phyloP scores from a whole-genome alignment of 2,888 invertebrate species.

The Euplagia quadripunctaria region DNA sequence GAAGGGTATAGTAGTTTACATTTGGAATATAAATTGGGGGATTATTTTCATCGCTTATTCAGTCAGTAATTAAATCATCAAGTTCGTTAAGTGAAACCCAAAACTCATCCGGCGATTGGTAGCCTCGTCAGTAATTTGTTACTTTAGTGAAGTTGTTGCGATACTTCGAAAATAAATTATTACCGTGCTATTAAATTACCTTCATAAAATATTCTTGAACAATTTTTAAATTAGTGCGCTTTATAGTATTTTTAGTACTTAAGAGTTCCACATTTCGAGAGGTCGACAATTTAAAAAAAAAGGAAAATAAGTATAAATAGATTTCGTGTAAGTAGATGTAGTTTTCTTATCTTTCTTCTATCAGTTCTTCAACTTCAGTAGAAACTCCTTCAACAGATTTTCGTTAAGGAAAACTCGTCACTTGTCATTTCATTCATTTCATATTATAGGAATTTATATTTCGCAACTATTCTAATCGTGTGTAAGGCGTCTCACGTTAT shows the following conservation, averaged over 20 bases:
- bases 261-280: no score
- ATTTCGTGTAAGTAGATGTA: background rate
- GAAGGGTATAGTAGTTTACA: background rate
- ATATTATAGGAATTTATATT: background rate
- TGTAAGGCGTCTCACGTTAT: no score
- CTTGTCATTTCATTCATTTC: no score
- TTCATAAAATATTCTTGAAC: slow-evolving; percentile 20
- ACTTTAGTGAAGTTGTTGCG: slow-evolving; percentile 7
- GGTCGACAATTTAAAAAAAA: no score
- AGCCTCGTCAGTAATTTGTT: slow-evolving; percentile 21
- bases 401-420: background rate
- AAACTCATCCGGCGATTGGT: slow-evolving; percentile 21
- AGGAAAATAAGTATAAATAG: no score
- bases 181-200: background rate
- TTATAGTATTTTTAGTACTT: no score
- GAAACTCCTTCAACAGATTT: background rate
- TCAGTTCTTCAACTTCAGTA: background rate
- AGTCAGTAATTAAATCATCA: slow-evolving; percentile 22
- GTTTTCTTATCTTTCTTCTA: background rate
- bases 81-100: slow-evolving; percentile 22
- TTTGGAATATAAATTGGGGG: slow-evolving; percentile 12
- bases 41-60: slow-evolving; percentile 18
- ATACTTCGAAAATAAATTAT: slow-evolving; percentile 6
- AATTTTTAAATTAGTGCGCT: background rate
- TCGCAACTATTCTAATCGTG: background rate